Evolutionary conservation across 2,113 vertebrate species (phyloP).

Genomic region (Procapra przewalskii): DNA sequence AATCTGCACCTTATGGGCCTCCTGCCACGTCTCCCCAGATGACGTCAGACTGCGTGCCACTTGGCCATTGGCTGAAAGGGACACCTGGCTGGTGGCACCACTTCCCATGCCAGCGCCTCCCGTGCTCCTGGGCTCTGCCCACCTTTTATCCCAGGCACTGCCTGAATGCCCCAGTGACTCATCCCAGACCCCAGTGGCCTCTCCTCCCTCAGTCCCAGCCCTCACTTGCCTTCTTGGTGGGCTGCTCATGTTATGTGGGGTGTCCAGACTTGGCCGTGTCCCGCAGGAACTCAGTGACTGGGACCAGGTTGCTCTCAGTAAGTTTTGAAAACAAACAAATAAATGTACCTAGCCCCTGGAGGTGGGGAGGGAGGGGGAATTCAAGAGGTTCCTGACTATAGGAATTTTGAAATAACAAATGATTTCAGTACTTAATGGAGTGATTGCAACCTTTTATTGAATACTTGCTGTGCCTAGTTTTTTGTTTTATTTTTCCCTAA

Average conservation of each 20-base stretch:
- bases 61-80: conserved; percentile 21
- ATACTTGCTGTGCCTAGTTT: not conserved
- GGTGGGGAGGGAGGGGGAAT: fast-evolving
- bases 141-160: not conserved
- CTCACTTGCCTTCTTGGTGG: fast-evolving
- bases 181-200: fast-evolving
- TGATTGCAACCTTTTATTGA: not conserved
- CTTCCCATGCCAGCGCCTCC: not conserved
- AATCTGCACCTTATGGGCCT: not conserved
- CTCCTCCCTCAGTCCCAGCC: fast-evolving
- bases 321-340: not conserved
- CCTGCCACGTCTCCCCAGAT: not conserved
- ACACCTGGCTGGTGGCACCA: not conserved
- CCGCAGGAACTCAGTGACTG: not conserved
- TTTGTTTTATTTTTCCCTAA: not conserved
- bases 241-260: fast-evolving
- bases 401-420: not conserved
- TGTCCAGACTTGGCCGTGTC: too few species aligned
- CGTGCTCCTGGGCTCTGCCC: fast-evolving
- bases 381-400: not conserved
- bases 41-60: not conserved
- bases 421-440: not conserved
- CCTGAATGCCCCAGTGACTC: fast-evolving
- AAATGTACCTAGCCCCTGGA: not conserved
- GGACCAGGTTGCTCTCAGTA: not conserved